phyloP scores from a whole-genome alignment of 2,888 invertebrate species.

The Leptinotarsa peninsularis region DNA sequence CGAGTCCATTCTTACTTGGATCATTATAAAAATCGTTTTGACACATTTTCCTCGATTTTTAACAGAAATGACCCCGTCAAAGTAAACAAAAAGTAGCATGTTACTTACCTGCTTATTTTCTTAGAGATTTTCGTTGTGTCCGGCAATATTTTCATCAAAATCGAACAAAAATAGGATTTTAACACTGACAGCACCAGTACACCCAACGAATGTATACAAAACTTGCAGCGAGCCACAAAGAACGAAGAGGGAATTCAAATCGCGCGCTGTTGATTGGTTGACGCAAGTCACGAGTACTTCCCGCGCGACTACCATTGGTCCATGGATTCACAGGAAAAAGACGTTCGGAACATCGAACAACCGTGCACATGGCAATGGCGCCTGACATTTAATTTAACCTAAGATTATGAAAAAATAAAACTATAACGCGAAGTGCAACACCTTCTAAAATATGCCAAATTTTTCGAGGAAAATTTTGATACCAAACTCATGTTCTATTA shows the following conservation, averaged over 20 bases:
- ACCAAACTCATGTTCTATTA: conserved; percentile 36
- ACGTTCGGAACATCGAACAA: conserved; percentile 47
- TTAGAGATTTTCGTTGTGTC: conserved; percentile 75
- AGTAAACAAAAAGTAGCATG: conserved; percentile 50
- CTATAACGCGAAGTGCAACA: conserved; percentile 15
- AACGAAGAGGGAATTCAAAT: conserved; percentile 67
- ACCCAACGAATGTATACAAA: conserved; percentile 67
- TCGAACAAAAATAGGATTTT: conserved; percentile 71
- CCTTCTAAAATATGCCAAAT: conserved; percentile 48
- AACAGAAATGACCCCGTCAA: conserved; percentile 61
- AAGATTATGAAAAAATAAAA: conserved; percentile 42
- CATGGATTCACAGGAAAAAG: conserved; percentile 44
- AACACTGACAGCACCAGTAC: conserved; percentile 65
- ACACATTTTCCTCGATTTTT: conserved; percentile 55
- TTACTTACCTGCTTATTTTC: conserved; percentile 78
- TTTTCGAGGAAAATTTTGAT: conserved; percentile 50
- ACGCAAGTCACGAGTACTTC: conserved; percentile 63
- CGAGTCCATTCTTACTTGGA: conserved; percentile 61
- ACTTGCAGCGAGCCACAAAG: conserved; percentile 62
- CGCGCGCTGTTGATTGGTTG: conserved; percentile 61
- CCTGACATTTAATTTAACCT: conserved; percentile 59
- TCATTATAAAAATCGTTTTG: conserved; percentile 49
- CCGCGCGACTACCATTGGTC: conserved; percentile 63
- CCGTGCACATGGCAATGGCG: conserved; percentile 58
- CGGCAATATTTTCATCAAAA: conserved; percentile 77